Evolutionary conservation across 2,888 invertebrate species (phyloP), one percentile per base, ranked within the genome.

Genomic region (Coelinius sp.): DNA sequence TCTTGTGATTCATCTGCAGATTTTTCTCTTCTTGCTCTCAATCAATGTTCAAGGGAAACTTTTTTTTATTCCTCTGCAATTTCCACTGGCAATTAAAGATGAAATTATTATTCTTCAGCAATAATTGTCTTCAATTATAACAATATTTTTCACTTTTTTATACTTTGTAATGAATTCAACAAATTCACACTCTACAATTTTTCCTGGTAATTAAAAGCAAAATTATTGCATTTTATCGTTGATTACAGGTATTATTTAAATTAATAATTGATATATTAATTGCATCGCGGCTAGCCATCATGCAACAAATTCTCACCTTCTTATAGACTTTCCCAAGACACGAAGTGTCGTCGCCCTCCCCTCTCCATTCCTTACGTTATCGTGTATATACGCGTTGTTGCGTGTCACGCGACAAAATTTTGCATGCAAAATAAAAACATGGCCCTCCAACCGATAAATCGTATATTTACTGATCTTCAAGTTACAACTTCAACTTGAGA

Each of bases 381-480:
- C 67, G 27, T 31, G 14, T n/a, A n/a, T n/a, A n/a, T 24, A 59
- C 59, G 71, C 71, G 71, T 59, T 59, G 49, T n/a, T 71, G 62
- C 67, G 59, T 67, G 59, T 71, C 71, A 71, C 67, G 62, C 71
- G 67, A 71, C 59, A 17, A 10, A 20, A 25, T 24, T 27, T 17
- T 49, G 49, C 44, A 65, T 25, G 49, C 65, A 65, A 65, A 7
- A n/a, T n/a, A 8, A 46, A 31, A 35, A 31, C 62, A 68, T 24
- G 20, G 35, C 10, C 35, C 27, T 56, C 14, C 14, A 0, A 14
- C 14, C 22, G 31, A 59, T 59, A 59, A 59, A 31, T 35, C 31
- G 59, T 17, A 14, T 17, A 31, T 59, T n/a, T 59, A 59, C 59
- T 27, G 53, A 53, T 53, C 35, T 20, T 62, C 62, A 62, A 69